Evolutionary conservation across 1,140 invertebrate genomes (phyloP).

Genomic region (Globodera ellingtonae): DNA sequence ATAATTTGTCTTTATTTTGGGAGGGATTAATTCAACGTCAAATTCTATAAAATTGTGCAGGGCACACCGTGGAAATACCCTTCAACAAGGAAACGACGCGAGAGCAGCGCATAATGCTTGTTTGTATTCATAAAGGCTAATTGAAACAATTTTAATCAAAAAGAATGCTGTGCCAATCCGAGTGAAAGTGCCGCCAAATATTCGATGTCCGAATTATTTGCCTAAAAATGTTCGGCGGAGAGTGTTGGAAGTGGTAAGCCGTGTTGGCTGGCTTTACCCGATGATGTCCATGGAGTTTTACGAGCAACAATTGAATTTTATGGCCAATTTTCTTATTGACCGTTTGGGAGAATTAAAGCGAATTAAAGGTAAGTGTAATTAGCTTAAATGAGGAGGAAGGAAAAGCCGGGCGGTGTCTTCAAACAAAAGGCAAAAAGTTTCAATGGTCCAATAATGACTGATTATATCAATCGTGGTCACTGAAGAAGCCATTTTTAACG

Average conservation of each 20-base stretch:
- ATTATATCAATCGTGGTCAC: too few species aligned
- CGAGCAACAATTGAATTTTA: background rate
- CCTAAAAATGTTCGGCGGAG: background rate
- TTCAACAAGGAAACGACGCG: constrained; percentile 24
- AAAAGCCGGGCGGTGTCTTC: too few species aligned
- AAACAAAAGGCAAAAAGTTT: too few species aligned
- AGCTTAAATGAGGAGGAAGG: too few species aligned
- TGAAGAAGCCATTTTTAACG: too few species aligned
- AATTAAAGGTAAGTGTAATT: background rate
- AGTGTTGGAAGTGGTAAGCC: background rate
- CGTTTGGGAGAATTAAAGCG: background rate
- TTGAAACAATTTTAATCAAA: background rate
- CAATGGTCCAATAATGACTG: too few species aligned
- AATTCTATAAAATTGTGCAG: background rate
- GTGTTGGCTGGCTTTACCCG: constrained; percentile 1
- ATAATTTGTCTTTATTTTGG: too few species aligned
- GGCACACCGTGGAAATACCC: constrained; percentile 18
- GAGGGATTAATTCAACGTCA: background rate
- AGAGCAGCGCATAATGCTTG: constrained; percentile 24
- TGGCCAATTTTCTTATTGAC: constrained; percentile 1
- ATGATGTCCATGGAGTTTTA: constrained; percentile 12
- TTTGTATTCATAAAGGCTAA: constrained; percentile 1
- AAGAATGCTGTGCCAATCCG: constrained; percentile 24
- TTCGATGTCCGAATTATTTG: constrained; percentile 5
- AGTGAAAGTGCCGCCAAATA: background rate